Evolutionary conservation across 2,797 vertebrate species (phyloP).

Genomic region (Potorous gilbertii): DNA sequence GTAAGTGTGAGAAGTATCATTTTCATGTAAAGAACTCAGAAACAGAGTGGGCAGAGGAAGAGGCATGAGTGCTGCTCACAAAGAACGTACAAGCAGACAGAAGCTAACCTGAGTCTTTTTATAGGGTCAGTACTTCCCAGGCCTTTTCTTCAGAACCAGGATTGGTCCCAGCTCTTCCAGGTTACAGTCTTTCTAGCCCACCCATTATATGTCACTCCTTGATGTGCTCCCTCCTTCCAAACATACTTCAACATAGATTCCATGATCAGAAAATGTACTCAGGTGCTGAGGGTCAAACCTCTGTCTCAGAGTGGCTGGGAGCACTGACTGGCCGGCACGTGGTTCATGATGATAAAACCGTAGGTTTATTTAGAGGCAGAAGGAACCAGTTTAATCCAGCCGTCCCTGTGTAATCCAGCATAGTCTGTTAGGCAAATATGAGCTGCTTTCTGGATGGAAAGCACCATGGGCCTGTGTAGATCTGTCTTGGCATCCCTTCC

Average conservation of each 20-base stretch:
- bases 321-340: neutral
- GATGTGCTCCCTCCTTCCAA: no score
- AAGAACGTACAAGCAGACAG: no score
- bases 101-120: no score
- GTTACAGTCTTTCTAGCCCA: no score
- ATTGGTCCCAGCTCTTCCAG: no score
- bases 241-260: no score
- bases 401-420: neutral
- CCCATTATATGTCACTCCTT: no score
- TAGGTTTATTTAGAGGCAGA: neutral
- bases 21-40: no score
- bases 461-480: neutral
- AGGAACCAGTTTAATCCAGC: neutral
- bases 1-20: slow-evolving; percentile 79
- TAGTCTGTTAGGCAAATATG: neutral
- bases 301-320: neutral
- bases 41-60: no score
- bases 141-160: no score
- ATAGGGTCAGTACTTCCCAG: no score
- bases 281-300: neutral
- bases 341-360: neutral
- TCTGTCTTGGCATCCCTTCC: neutral
- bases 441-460: neutral
- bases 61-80: no score
- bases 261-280: neutral